Conservation (phyloP, 2,888 invertebrate genomes). For the Griposia aprilina region DNA sequence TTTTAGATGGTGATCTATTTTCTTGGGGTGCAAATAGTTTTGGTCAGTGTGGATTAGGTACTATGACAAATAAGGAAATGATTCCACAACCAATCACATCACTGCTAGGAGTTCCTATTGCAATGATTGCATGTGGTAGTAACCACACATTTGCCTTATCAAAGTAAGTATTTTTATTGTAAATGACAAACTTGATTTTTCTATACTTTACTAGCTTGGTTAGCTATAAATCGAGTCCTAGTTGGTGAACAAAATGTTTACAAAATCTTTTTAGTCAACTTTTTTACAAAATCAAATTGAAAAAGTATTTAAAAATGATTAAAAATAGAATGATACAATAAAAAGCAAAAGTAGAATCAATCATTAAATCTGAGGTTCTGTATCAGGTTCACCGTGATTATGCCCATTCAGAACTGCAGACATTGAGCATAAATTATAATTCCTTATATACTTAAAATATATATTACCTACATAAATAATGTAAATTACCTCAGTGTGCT, state of each 20-base stretch:
- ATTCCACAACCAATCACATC: conserved; percentile 92
- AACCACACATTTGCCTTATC: conserved; percentile 95
- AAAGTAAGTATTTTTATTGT: conserved; percentile 87
- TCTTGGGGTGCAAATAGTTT: conserved; percentile 96
- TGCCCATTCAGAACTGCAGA: background rate
- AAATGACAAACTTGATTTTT: background rate
- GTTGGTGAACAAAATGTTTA: background rate
- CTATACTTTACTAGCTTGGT: background rate
- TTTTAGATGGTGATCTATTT: conserved; percentile 95
- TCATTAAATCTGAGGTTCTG: background rate
- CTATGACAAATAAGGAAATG: conserved; percentile 89
- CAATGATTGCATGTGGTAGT: conserved; percentile 95
- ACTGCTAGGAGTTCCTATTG: conserved; percentile 94
- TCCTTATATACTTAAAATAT: conserved; percentile 4
- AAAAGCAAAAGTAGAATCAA: background rate
- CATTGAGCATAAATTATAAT: background rate
- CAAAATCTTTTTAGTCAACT: background rate
- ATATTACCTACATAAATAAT: background rate
- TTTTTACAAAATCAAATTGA: background rate
- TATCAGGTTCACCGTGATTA: background rate
- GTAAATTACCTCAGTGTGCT: conserved; percentile 2
- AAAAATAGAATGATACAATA: background rate
- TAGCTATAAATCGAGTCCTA: background rate
- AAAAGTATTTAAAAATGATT: no score
- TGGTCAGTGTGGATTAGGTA: conserved; percentile 96